Evolutionary conservation across 2,797 vertebrate species (phyloP).

Genomic region (Pyrrhura leucotis): DNA sequence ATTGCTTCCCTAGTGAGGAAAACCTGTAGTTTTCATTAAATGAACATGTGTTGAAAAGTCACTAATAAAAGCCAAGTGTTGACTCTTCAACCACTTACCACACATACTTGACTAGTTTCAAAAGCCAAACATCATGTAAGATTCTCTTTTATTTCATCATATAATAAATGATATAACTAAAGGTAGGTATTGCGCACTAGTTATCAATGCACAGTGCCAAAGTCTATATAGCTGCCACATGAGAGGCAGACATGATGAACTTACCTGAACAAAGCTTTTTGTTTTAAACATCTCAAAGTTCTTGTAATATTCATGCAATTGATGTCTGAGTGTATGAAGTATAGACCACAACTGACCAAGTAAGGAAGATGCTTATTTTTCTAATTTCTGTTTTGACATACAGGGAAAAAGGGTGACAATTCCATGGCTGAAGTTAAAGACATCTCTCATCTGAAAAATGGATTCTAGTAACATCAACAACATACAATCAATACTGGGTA

Average conservation of each 20-base stretch:
- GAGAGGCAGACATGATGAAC: background rate
- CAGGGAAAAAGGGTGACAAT: background rate
- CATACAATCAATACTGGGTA: constrained; percentile 6
- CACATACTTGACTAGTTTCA: background rate
- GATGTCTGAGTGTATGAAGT: background rate
- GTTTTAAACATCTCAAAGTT: background rate
- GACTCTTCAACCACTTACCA: background rate
- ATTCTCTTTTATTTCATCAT: background rate
- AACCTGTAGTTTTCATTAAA: background rate
- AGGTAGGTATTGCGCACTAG: background rate
- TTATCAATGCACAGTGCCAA: background rate
- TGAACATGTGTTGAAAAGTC: accelerated
- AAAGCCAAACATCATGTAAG: background rate
- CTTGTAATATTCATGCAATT: background rate
- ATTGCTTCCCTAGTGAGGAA: background rate
- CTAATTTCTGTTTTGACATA: background rate
- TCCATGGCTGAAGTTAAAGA: background rate
- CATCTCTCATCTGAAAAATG: background rate
- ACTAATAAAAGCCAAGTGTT: background rate
- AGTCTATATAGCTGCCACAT: background rate
- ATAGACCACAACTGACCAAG: background rate
- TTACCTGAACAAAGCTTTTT: background rate
- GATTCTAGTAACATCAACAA: constrained; percentile 20
- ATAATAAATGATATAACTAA: background rate
- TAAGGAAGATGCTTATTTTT: background rate